These are phyloP conservation scores for Tachina grossa DNA, from an alignment of 2,888 invertebrate genomes.

Conservation along the genomic window DNA sequence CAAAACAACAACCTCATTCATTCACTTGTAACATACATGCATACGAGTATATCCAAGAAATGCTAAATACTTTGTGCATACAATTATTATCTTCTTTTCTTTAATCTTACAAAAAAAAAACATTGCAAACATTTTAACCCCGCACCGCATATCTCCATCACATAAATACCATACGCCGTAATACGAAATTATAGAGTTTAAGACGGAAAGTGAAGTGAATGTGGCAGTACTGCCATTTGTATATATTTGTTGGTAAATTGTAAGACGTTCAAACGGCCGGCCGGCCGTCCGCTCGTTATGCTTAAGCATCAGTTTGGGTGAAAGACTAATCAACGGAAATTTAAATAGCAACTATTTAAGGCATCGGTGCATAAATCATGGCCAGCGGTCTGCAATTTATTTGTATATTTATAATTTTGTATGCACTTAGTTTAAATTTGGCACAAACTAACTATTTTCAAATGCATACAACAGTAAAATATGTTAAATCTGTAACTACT, in stretches of 20 bases:
- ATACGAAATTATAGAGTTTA: constrained; percentile 30
- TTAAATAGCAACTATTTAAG: constrained; percentile 67
- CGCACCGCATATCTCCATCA: background rate
- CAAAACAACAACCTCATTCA: background rate
- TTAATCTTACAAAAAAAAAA: background rate
- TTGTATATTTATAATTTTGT: constrained; percentile 26
- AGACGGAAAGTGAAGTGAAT: constrained; percentile 16
- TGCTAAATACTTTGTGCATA: constrained; percentile 55
- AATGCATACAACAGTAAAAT: constrained; percentile 1
- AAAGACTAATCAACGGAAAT: constrained; percentile 71
- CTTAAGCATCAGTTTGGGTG: constrained; percentile 65
- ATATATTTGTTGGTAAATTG: background rate
- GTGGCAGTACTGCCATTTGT: background rate
- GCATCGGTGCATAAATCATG: constrained; percentile 66
- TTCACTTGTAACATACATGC: background rate
- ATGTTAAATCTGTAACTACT: constrained; percentile 23
- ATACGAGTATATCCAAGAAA: background rate
- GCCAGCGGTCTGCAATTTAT: constrained; percentile 58
- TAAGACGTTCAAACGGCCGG: background rate
- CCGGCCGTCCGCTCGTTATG: background rate
- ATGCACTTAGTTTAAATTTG: constrained; percentile 43
- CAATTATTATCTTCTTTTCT: constrained; percentile 22
- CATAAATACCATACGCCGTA: background rate
- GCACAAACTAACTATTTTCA: constrained; percentile 61
- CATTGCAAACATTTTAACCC: background rate